Base-by-base conservation (phyloP, 2,797 vertebrate genomes). In the Alcedo quadribrachys region DNA sequence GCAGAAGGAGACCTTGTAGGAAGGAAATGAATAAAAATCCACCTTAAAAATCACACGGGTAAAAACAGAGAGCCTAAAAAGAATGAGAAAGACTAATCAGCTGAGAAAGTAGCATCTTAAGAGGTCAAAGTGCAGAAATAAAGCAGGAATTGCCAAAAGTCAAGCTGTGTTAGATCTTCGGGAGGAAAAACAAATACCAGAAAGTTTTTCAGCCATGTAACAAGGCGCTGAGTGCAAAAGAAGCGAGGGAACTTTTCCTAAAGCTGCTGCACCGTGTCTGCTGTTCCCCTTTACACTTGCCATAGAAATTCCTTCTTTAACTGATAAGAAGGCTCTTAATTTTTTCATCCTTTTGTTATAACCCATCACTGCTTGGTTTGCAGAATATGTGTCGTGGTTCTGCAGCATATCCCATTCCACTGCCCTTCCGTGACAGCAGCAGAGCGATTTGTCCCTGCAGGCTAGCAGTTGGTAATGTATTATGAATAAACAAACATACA, bases 401-500 rank as follows among this genome's bases (percentile, higher is more conserved):
- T 74, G 60, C 43, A 81, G 35, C 40, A 46, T 27, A 57, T 32
- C 51, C 21, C 15, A 28, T 35, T 92, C 65, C 54, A 22, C 37
- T 60, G 15, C 15, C 37, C 43, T 87, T 14, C 53, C 61, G 43
- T 87, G 90, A 81, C 37, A 81, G 54, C 43, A 40, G 42, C 33
- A 67, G 63, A 33, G 21, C 8, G 85, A 7, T 91, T 81, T 48
- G 11, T 76, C 80, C 90, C 80, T 85, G 54, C 93, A 82, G 46
- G 42, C 24, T 28, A 28, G 93, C 93, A 81, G 53, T 11, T 93
- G 79, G 84, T 88, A 92, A 95, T 89, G 45, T 55, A 90, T 92
- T 93, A 89, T 70, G 81, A 95, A 95, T 69, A 92, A 94, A 93
- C 87, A 95, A 92, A 89, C 80, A 84, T 51, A 66, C 55, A 94